Evolutionary conservation across 2,888 invertebrate species (phyloP).

Genomic region (Portevinia maculata): DNA sequence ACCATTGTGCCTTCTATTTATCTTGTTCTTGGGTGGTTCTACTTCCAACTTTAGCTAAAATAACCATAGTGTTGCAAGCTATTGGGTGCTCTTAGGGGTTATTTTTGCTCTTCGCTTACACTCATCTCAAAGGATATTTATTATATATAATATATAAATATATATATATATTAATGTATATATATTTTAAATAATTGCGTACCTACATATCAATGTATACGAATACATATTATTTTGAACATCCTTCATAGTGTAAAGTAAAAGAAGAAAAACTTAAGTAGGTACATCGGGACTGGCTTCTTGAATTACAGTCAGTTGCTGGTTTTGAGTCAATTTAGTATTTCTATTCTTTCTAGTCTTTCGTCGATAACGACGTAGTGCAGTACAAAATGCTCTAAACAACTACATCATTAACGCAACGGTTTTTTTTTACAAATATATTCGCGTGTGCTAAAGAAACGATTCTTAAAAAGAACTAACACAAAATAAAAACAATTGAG

Average conservation of each 20-base stretch:
- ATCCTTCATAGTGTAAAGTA: constrained; percentile 30
- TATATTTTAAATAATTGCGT: constrained; percentile 5
- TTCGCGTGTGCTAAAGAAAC: constrained; percentile 7
- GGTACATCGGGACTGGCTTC: constrained; percentile 21
- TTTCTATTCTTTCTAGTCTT: constrained; percentile 38
- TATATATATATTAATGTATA: constrained; percentile 18
- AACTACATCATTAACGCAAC: not conserved
- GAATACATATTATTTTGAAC: constrained; percentile 33
- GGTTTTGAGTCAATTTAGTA: constrained; percentile 41
- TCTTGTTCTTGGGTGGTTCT: constrained; percentile 57
- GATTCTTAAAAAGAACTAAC: not conserved
- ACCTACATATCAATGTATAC: not conserved
- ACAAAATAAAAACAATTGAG: not conserved
- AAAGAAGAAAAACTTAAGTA: constrained; percentile 32
- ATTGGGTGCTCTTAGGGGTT: constrained; percentile 48
- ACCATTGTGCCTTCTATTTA: constrained; percentile 47
- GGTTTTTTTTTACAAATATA: constrained; percentile 5
- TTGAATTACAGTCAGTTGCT: constrained; percentile 27
- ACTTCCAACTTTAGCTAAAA: constrained; percentile 28
- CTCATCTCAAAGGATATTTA: constrained; percentile 25
- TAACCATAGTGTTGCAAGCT: constrained; percentile 48
- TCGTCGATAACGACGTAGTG: constrained; percentile 34
- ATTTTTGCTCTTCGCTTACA: constrained; percentile 20
- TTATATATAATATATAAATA: constrained; percentile 45
- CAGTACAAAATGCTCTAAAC: constrained; percentile 20